These are phyloP conservation scores for Ispidina picta DNA, from an alignment of 2,797 vertebrate species.

Conservation along the genomic window DNA sequence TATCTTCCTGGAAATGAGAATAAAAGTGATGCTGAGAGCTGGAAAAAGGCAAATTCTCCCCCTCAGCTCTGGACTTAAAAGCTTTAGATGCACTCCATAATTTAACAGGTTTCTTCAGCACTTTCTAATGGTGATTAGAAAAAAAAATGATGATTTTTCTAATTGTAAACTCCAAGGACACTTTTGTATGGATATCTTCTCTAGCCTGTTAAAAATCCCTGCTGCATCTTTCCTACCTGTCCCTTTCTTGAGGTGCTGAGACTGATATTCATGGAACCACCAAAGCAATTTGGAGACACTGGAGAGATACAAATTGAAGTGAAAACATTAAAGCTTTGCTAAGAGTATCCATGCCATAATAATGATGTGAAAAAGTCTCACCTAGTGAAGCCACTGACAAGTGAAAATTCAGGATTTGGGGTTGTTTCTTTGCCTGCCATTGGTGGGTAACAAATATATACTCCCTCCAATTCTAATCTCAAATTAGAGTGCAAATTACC, in stretches of 20 bases:
- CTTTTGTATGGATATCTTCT: background rate
- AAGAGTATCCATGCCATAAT: background rate
- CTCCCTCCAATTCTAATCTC: background rate
- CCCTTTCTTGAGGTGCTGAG: no score
- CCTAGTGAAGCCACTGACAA: background rate
- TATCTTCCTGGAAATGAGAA: background rate
- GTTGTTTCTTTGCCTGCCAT: background rate
- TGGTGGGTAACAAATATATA: background rate
- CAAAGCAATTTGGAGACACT: background rate
- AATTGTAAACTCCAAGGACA: background rate
- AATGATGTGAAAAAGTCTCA: background rate
- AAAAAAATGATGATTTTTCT: no score
- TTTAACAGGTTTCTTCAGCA: background rate
- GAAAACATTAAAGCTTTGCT: background rate
- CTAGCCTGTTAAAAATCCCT: background rate
- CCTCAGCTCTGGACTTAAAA: background rate
- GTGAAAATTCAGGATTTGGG: background rate
- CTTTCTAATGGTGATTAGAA: background rate
- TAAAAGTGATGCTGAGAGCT: background rate
- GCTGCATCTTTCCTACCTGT: background rate
- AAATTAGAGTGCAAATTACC: background rate
- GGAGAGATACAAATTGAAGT: background rate
- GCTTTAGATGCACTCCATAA: background rate
- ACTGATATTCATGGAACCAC: background rate
- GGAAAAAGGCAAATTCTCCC: background rate